Evolutionary conservation across 2,888 invertebrate species (phyloP).

Genomic region (Andrena trimmerana): DNA sequence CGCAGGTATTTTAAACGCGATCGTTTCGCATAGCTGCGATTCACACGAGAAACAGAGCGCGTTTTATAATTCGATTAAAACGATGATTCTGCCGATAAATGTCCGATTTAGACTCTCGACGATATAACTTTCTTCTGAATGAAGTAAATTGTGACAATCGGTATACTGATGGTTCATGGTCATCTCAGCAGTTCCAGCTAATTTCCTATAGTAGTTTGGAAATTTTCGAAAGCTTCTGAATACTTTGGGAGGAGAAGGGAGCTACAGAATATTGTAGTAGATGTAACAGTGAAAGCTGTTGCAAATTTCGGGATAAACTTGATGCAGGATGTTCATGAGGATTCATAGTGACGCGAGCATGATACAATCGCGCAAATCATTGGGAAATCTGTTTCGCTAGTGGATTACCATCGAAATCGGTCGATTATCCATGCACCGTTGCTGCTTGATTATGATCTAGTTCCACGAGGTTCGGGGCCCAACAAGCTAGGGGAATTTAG

Average conservation of each 20-base stretch:
- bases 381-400: conserved; percentile 47
- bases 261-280: too few species aligned
- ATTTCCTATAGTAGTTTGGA: too few species aligned
- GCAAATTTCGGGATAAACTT: not conserved
- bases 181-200: not conserved
- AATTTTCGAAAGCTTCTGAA: too few species aligned
- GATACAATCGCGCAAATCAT: conserved; percentile 44
- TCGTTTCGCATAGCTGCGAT: not conserved
- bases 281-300: not conserved
- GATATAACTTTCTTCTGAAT: not conserved
- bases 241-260: too few species aligned
- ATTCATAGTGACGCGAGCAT: not conserved
- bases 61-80: not conserved
- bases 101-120: not conserved
- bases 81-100: conserved; percentile 6
- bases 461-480: conserved; percentile 29
- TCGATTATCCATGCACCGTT: conserved; percentile 55
- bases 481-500: conserved; percentile 53
- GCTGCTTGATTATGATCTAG: conserved; percentile 58
- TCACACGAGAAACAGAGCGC: not conserved
- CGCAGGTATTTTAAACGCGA: not conserved
- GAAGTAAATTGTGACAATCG: conserved; percentile 16
- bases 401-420: conserved; percentile 52
- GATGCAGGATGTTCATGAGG: not conserved
- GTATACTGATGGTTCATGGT: not conserved